Base-by-base conservation (phyloP, 2,113 vertebrate genomes). In the Bubo bubo region DNA sequence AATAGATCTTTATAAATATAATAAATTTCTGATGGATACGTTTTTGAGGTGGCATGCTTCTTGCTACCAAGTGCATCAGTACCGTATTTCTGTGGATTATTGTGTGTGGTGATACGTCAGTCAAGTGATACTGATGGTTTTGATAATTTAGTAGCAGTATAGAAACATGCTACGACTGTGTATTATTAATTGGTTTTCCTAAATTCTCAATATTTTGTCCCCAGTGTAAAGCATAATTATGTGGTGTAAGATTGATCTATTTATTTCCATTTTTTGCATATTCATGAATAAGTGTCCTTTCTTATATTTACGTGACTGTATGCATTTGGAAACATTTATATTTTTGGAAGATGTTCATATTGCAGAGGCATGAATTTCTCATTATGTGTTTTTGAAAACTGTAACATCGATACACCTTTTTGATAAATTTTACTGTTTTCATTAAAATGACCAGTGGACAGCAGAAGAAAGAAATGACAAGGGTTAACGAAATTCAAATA, bases 81-180 rank as follows among this genome's bases (percentile, higher is more conserved):
- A 77, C 63, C 7, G 0, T 94, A 56, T 95, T 96, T 67, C 92
- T 68, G 32, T 93, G 59, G 86, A 89, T 97, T 95, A 76, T 91
- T 79, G 52, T 96, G 35, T 89, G 73, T 96, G 80, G 66, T 93
- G 86, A 41, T 88, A 84, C 12, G 10, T 68, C 52, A 95, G 83
- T 84, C 62, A 80, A 93, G 77, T 91, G 76, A 97, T 96, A 90
- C 52, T 83, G 85, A 74, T 88, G 55, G 60, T 59, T 87, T 49
- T 70, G 91, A 97, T 97, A 96, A 88, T 96, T 97, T 95, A 93
- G 45, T 77, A 86, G 63, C 88, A 94, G 71, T 88, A 85, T 8
- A 90, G 58, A 72, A 97, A 90, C 15, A 28, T 27, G 12, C 60
- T 86, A 50, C 1, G 2, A 77, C 64, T 87, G 20, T 23, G 59